Percentiles rank a stretch among this genome's conserved stretches.
Evolutionary conservation across 2,888 invertebrate genomes (phyloP).

Genomic region (Argyresthia goedartella): DNA sequence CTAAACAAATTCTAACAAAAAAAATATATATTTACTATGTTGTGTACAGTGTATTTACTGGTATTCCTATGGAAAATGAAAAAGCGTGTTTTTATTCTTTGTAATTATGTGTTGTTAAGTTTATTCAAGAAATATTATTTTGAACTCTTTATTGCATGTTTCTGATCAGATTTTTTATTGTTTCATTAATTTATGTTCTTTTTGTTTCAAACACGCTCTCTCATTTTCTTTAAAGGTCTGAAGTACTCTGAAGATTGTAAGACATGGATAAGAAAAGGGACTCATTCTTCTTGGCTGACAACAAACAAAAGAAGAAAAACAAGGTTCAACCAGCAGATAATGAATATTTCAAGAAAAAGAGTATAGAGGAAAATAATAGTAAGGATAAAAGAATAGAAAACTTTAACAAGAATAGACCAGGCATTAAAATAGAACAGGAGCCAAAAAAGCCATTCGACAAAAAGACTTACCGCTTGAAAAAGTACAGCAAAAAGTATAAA

Average conservation of each 20-base stretch:
- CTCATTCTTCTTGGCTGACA: slow-evolving; percentile 40
- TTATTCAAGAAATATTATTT: slow-evolving; percentile 14
- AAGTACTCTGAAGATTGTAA: slow-evolving; percentile 18
- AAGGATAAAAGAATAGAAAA: slow-evolving; percentile 31
- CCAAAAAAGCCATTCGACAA: slow-evolving; percentile 76
- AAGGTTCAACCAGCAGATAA: slow-evolving; percentile 8
- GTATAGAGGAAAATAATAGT: slow-evolving; percentile 8
- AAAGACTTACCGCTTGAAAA: slow-evolving; percentile 74
- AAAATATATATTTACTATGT: too few relatives aligned
- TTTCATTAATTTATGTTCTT: slow-evolving; percentile 10
- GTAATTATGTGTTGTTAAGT: slow-evolving; percentile 8
- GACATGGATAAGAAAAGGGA: slow-evolving; percentile 48
- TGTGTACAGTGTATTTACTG: too few relatives aligned
- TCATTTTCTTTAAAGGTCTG: slow-evolving; percentile 62
- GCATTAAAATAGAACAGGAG: slow-evolving; percentile 11
- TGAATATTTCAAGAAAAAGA: slow-evolving; percentile 12
- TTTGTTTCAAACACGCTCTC: slow-evolving; percentile 57
- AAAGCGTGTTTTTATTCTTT: slow-evolving; percentile 40
- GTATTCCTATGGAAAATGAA: slow-evolving; percentile 27
- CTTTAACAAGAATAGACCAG: slow-evolving; percentile 34
- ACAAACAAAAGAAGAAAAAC: slow-evolving; percentile 20
- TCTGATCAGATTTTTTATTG: slow-evolving; percentile 13
- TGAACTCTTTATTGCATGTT: slow-evolving; percentile 11
- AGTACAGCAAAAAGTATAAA: slow-evolving; percentile 79
- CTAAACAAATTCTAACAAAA: too few relatives aligned